Percentiles rank a stretch among this genome's conserved stretches.
These are phyloP conservation scores for Nomia melanderi DNA, from an alignment of 1,140 invertebrate genomes.

Conservation along the genomic window DNA sequence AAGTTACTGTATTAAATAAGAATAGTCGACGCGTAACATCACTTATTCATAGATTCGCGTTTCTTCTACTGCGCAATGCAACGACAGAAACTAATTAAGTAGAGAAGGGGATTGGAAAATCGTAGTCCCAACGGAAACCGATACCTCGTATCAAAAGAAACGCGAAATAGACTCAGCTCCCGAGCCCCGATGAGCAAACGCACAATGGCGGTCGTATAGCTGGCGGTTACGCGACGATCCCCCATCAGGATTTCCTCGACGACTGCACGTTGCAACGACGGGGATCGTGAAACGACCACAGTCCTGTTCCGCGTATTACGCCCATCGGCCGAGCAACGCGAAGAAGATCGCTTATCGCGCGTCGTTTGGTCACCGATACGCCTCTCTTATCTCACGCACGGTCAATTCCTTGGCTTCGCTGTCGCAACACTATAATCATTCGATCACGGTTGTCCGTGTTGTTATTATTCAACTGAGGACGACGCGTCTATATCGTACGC, in stretches of 20 bases:
- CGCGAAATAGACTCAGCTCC: background rate
- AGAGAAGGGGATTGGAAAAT: too few species aligned
- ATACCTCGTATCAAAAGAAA: too few species aligned
- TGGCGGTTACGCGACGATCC: background rate
- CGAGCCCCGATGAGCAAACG: background rate
- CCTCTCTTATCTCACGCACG: slow-evolving; percentile 18
- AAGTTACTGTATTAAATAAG: too few species aligned
- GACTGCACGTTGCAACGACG: background rate
- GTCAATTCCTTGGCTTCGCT: background rate
- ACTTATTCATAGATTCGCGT: too few species aligned
- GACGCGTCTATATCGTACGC: too few species aligned
- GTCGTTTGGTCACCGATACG: slow-evolving; percentile 19
- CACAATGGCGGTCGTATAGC: background rate
- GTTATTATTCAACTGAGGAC: background rate
- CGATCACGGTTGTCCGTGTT: background rate
- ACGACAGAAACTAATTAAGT: too few species aligned
- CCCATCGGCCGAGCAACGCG: background rate
- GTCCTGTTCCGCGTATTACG: background rate
- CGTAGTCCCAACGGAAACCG: too few species aligned
- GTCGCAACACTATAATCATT: background rate
- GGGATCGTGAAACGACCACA: background rate
- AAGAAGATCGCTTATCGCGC: slow-evolving; percentile 22
- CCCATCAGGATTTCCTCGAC: background rate
- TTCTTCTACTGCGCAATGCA: too few species aligned
- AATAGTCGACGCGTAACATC: too few species aligned